A percentile compares a stretch with the other conserved stretches of the same genome.
Evolutionary conservation across 1,140 invertebrate species (phyloP).

Genomic region (Odontomachus brunneus): DNA sequence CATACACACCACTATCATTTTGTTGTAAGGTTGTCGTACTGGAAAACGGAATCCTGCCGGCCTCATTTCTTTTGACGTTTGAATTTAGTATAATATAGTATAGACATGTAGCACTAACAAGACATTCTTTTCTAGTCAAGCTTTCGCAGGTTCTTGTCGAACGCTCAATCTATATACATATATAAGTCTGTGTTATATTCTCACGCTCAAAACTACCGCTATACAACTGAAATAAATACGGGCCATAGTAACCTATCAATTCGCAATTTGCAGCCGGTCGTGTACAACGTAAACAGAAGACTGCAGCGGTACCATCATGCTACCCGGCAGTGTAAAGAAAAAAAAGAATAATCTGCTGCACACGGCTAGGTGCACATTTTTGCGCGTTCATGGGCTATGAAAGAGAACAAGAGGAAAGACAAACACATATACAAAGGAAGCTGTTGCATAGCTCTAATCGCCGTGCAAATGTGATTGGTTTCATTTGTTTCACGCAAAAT

Average conservation of each 20-base stretch:
- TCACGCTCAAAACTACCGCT: not conserved
- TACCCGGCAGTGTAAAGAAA: not conserved
- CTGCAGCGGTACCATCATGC: not conserved
- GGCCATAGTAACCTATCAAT: conserved; percentile 31
- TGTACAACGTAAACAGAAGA: not conserved
- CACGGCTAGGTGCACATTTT: conserved; percentile 12
- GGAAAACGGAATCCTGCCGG: no score
- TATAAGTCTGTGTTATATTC: no score
- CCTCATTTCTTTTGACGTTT: no score
- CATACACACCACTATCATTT: no score
- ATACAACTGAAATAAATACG: not conserved
- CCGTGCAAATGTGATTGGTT: conserved; percentile 23
- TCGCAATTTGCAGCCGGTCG: conserved; percentile 51
- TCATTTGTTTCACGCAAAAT: conserved; percentile 31
- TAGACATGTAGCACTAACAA: no score
- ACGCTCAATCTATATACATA: no score
- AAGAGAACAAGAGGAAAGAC: conserved; percentile 22
- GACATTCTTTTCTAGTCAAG: no score
- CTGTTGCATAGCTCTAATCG: conserved; percentile 2
- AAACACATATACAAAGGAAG: not conserved
- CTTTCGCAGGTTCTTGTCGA: no score
- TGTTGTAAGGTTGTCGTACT: no score
- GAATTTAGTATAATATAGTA: no score
- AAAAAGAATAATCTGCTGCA: conserved; percentile 3
- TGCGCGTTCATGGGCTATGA: conserved; percentile 11